Evolutionary conservation across 2,888 invertebrate genomes (phyloP).

Genomic region (Caenorhabditis sp.): DNA sequence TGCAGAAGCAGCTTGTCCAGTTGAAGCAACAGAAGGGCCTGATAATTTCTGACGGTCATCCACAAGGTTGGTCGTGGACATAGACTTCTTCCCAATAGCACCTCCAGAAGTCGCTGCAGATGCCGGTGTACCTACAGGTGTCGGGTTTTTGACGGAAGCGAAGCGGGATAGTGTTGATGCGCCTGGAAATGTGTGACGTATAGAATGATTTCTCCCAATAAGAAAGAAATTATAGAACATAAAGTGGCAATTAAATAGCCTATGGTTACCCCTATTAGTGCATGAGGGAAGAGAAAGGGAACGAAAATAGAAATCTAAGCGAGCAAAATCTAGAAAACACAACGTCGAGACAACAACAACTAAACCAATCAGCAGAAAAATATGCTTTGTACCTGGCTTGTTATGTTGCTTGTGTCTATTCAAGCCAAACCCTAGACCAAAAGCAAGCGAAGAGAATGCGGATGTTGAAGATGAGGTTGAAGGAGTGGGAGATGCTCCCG

Average conservation of each 20-base stretch:
- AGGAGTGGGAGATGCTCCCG: constrained; percentile 26
- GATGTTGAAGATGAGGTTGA: constrained; percentile 32
- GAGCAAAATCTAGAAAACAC: constrained; percentile 27
- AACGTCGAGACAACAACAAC: constrained; percentile 17
- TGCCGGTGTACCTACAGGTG: constrained; percentile 24
- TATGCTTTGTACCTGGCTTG: constrained; percentile 47
- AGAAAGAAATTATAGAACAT: constrained; percentile 7
- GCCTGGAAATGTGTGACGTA: background rate
- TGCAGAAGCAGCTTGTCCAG: constrained; percentile 85
- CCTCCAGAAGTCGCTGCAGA: constrained; percentile 18
- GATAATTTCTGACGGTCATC: constrained; percentile 73
- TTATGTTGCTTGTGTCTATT: constrained; percentile 60
- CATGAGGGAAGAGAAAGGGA: background rate
- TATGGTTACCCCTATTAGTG: background rate
- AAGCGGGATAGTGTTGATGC: constrained; percentile 55
- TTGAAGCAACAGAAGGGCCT: constrained; percentile 83
- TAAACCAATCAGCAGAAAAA: constrained; percentile 25
- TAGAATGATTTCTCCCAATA: background rate
- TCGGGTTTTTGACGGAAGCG: constrained; percentile 39
- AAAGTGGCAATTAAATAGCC: background rate
- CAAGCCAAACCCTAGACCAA: constrained; percentile 63
- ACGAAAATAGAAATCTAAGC: background rate
- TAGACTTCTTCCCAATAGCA: constrained; percentile 79
- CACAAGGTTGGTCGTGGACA: constrained; percentile 83
- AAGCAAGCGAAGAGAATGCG: constrained; percentile 58